Evolutionary conservation across 1,140 invertebrate species (phyloP), one percentile per base, ranked within the genome.

Genomic region (Hyphantria cunea): DNA sequence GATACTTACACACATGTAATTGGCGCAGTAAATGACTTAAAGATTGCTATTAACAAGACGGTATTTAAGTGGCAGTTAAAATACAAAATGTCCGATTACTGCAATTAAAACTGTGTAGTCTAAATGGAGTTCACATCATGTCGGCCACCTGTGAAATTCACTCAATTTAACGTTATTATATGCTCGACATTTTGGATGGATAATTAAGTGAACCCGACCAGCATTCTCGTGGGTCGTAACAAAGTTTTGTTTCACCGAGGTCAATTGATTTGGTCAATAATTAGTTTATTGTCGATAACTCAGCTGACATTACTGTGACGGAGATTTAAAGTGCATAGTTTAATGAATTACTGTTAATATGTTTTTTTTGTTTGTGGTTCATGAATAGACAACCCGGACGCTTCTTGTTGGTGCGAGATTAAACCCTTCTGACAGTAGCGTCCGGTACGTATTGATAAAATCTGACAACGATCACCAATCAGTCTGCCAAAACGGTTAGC

Each of bases 121-220:
- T 15, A 54, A 53, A 60, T 63, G 50, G 61, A 70, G 68, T 71
- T 56, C 54, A 71, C 55, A 67, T 72, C 50, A 72, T 56, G 67
- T 54, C 68, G 68, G 71, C 67, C 77, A 78, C 72, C 77, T 80
- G 77, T 70, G 64, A 70, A 80, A 77, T 80, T 80, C 72, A 74
- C 74, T 76, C 72, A 75, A 80, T 80, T 79, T 76, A 80, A 75
- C 66, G 75, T 77, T 77, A 80, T 77, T 77, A 75, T 77, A 58
- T 73, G 62, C 47, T 59, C 50, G 67, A 70, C 70, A 78, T 72
- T 69, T 75, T 55, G 68, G 73, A 68, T 55, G 66, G 70, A 59
- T 75, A 74, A 75, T 78, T 75, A 70, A 70, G 65, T 61, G 72
- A 68, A 50, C 53, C 62, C 58, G 53, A 62, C 11, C 48, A 45